Conservation (phyloP, 2,113 vertebrate genomes). For the Pomatostomus ruficeps region DNA sequence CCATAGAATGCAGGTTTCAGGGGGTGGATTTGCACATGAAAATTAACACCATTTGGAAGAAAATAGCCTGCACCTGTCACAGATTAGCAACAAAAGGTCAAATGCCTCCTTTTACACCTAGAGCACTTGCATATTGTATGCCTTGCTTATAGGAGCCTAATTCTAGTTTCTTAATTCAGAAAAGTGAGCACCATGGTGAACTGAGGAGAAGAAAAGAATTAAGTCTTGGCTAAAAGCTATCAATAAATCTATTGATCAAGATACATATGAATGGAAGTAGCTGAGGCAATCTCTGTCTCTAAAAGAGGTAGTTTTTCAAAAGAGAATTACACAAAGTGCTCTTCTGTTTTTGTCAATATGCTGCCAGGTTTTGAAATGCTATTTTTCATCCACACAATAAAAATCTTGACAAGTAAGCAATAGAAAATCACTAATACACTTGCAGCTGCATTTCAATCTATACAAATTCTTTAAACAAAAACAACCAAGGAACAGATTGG, state of each 20-base stretch:
- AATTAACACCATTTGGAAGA: conserved; percentile 67
- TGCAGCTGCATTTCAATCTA: conserved; percentile 71
- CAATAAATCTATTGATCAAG: conserved; percentile 72
- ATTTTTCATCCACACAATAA: conserved; percentile 74
- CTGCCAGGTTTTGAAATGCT: conserved; percentile 77
- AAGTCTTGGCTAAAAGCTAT: conserved; percentile 66
- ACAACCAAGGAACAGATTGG: conserved; percentile 52
- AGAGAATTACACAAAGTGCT: conserved; percentile 83
- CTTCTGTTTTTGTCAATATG: conserved; percentile 79
- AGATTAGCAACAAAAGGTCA: conserved; percentile 70
- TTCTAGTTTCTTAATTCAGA: conserved; percentile 50
- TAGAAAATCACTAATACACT: conserved; percentile 70
- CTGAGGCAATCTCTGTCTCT: conserved; percentile 74
- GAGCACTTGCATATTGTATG: conserved; percentile 48
- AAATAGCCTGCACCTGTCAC: conserved; percentile 65
- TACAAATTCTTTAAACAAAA: conserved; percentile 73
- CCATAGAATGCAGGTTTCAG: conserved; percentile 66
- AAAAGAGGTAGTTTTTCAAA: conserved; percentile 80
- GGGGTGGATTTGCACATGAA: conserved; percentile 43
- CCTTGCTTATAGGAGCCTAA: conserved; percentile 54
- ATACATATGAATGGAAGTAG: conserved; percentile 60
- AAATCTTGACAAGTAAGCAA: conserved; percentile 72
- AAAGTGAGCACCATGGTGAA: conserved; percentile 50
- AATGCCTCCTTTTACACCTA: conserved; percentile 56
- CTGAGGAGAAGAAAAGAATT: conserved; percentile 28